Conservation (phyloP, 2,113 vertebrate genomes). For the Leucoraja erinaceus region DNA sequence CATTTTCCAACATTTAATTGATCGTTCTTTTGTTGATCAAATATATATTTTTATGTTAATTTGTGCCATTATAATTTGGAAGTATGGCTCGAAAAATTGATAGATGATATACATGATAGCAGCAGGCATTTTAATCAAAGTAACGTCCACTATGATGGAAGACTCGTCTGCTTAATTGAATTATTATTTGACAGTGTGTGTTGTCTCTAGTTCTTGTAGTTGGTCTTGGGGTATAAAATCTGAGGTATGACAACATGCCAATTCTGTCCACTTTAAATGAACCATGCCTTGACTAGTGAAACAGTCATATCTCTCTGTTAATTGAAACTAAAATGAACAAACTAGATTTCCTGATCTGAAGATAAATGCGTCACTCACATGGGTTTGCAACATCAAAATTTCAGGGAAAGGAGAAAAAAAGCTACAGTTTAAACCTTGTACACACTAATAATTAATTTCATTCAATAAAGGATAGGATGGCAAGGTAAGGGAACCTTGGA, state of each 20-base stretch:
- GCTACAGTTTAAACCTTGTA: background rate
- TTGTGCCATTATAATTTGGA: slow-evolving; percentile 43
- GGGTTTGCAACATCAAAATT: background rate
- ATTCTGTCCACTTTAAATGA: background rate
- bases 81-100: slow-evolving; percentile 51
- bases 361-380: background rate
- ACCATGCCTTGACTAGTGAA: background rate
- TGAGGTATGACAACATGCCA: background rate
- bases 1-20: slow-evolving; percentile 6
- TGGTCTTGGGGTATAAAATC: slow-evolving; percentile 39
- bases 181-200: slow-evolving; percentile 48
- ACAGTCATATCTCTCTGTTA: background rate
- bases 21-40: background rate
- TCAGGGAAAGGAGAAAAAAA: background rate
- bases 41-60: background rate
- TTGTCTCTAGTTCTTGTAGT: slow-evolving; percentile 44
- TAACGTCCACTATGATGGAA: slow-evolving; percentile 47
- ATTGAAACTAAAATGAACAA: background rate
- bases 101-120: slow-evolving; percentile 48
- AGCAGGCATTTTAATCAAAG: slow-evolving; percentile 55
- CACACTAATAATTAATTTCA: background rate
- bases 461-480: too few species aligned
- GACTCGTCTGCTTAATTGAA: slow-evolving; percentile 50
- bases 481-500: too few species aligned
- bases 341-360: background rate